Conservation (phyloP, 2,113 vertebrate species). For the Enhydra lutris region DNA sequence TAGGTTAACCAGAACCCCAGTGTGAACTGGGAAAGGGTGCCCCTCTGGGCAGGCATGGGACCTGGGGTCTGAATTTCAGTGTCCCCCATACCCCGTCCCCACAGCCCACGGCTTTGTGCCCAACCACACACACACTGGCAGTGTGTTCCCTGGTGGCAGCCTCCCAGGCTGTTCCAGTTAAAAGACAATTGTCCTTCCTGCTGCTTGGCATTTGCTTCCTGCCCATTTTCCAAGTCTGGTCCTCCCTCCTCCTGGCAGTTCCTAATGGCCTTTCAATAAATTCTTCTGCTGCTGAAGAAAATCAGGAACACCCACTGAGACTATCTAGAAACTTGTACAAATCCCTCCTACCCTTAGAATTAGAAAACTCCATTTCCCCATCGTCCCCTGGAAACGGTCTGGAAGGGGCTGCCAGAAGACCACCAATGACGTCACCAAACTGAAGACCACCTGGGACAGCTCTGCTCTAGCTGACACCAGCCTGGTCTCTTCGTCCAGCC, state of each 20-base stretch:
- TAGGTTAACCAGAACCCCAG: neutral
- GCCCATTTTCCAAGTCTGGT: neutral
- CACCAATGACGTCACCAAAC: neutral
- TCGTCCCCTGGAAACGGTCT: neutral
- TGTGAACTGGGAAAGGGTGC: neutral
- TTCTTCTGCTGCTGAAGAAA: conserved; percentile 9
- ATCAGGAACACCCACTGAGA: neutral
- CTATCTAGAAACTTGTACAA: neutral
- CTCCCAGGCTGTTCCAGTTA: conserved; percentile 38
- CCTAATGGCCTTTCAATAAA: neutral
- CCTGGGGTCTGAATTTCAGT: neutral
- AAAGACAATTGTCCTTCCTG: conserved; percentile 40
- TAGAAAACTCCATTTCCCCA: neutral
- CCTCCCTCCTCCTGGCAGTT: neutral
- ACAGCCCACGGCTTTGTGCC: neutral
- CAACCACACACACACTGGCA: neutral
- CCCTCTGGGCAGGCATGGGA: neutral
- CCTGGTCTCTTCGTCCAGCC: neutral
- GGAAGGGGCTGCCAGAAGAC: neutral
- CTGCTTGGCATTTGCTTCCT: conserved; percentile 42
- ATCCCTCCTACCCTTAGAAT: neutral
- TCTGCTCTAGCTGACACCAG: neutral
- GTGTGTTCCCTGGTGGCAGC: neutral
- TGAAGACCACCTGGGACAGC: neutral
- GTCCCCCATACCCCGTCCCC: neutral